Base-by-base conservation (phyloP, 2,797 vertebrate genomes). In the Coluber constrictor region DNA sequence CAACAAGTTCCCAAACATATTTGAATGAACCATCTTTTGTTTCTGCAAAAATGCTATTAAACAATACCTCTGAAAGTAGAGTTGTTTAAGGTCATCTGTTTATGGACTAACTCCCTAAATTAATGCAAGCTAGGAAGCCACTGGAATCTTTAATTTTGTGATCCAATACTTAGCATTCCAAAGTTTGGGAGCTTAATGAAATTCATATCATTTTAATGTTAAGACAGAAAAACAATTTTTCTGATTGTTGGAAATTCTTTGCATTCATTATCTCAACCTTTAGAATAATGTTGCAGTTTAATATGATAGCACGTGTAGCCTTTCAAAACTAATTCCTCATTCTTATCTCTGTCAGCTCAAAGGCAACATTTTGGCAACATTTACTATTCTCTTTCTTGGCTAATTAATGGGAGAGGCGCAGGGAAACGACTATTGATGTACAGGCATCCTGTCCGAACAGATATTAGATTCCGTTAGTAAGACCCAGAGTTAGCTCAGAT, bases 1-100 rank as follows among this genome's bases (percentile, higher is more conserved):
- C 29, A 94, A 79, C 15, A 88, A 90, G 15, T 90, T 95, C 95
- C 47, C 47, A 87, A 92, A 94, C 86, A 95, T 3, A 0, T 93
- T 47, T 63, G 90, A 90, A 90, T 86, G 37, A 93, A 43, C 0
- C 54, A 9, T 23, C 63, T 37, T 90, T 93, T 87, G 74, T 47
- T 92, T 86, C 29, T 59, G 10, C 32, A 93, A 87, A 91, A 23
- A 66, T 18, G n/a, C 10, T 63, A 55, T 87, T 0, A 0, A 29
- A 86, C 57, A 8, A 95, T 90, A 90, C 5, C 51, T 37, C 43
- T 63, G 86, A 92, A 47, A 91, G 18, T 16, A 79, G 12, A 90
- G 25, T 20, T 91, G 12, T 54, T 91, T 93, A 89, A 25, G 4
- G 88, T 59, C 83, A 83, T 63, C 5, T 92, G 70, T 7, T 93